phyloP scores from a whole-genome alignment of 2,888 invertebrate species.

The Drosophila percnosoma region DNA sequence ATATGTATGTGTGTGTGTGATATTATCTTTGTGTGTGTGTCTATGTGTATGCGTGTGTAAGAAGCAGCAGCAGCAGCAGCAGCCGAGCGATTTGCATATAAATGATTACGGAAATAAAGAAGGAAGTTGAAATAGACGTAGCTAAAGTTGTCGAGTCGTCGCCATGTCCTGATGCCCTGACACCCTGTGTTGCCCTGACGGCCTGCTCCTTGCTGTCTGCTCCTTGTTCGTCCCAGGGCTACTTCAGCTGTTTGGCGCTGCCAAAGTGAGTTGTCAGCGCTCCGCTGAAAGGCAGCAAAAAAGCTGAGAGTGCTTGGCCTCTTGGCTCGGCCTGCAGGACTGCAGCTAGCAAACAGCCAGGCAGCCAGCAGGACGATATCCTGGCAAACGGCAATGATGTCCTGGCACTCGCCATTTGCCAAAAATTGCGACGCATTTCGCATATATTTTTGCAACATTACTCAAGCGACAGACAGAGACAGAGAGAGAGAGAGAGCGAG shows the following conservation, averaged over 20 bases:
- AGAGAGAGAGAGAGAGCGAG: neutral
- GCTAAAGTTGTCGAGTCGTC: conserved; percentile 52
- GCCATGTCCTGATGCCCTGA: conserved; percentile 20
- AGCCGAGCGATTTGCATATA: conserved; percentile 77
- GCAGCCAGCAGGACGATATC: conserved; percentile 16
- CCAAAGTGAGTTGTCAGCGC: conserved; percentile 71
- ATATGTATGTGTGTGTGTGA: conserved; percentile 21
- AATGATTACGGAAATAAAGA: conserved; percentile 81
- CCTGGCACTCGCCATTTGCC: conserved; percentile 49
- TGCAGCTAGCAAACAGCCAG: conserved; percentile 1
- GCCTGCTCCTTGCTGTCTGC: conserved; percentile 1
- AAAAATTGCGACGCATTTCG: conserved; percentile 55
- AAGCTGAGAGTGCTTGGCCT: conserved; percentile 20
- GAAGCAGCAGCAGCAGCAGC: conserved; percentile 34
- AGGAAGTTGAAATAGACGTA: conserved; percentile 78
- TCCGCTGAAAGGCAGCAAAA: conserved; percentile 7
- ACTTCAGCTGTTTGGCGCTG: conserved; percentile 28
- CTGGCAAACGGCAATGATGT: conserved; percentile 46
- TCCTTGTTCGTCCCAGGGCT: neutral
- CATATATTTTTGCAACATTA: conserved; percentile 72
- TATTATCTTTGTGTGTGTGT: conserved; percentile 37
- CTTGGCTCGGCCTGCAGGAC: conserved; percentile 7
- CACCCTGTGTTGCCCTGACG: neutral
- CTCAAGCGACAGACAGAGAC: conserved; percentile 25
- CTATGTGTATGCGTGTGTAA: conserved; percentile 32